A percentile compares a stretch with the other conserved stretches of the same genome.
phyloP scores from a whole-genome alignment of 1,140 invertebrate genomes.

The Marisa cornuarietis region DNA sequence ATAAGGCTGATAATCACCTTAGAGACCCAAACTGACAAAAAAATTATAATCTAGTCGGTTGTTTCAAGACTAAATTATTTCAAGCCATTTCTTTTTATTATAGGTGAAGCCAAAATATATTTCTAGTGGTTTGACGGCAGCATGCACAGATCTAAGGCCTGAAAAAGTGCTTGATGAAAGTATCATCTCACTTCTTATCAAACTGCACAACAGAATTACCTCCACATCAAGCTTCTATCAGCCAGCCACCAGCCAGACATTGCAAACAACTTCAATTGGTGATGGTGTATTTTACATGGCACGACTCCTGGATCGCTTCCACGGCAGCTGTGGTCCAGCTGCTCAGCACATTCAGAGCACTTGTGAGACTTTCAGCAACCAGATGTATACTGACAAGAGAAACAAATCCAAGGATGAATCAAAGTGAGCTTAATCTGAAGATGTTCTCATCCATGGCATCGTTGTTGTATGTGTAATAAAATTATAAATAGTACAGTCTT shows the following conservation, averaged over 20 bases:
- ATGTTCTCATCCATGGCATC: too few species aligned
- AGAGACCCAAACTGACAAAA: too few species aligned
- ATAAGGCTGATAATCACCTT: too few species aligned
- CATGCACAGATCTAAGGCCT: constrained; percentile 30
- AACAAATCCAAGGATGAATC: constrained; percentile 37
- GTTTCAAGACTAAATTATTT: too few species aligned
- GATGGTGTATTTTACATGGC: constrained; percentile 88
- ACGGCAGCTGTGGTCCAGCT: constrained; percentile 68
- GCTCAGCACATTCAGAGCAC: constrained; percentile 68
- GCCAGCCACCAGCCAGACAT: not conserved
- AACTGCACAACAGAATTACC: constrained; percentile 91
- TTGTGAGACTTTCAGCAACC: constrained; percentile 17
- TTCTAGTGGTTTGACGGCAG: constrained; percentile 47
- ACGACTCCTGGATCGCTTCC: constrained; percentile 69
- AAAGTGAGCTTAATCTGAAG: constrained; percentile 28
- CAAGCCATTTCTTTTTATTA: not conserved
- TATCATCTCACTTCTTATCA: constrained; percentile 89
- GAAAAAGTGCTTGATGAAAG: constrained; percentile 77
- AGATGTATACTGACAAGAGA: constrained; percentile 16
- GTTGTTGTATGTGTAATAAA: too few species aligned
- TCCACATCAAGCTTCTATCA: not conserved
- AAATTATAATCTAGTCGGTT: too few species aligned
- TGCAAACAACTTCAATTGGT: constrained; percentile 69
- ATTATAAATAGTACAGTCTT: too few species aligned
- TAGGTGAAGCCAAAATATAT: constrained; percentile 46